Percentiles rank a stretch among this genome's conserved stretches.
Conservation (phyloP, 2,888 invertebrate species). For the Acrobasis suavella region DNA sequence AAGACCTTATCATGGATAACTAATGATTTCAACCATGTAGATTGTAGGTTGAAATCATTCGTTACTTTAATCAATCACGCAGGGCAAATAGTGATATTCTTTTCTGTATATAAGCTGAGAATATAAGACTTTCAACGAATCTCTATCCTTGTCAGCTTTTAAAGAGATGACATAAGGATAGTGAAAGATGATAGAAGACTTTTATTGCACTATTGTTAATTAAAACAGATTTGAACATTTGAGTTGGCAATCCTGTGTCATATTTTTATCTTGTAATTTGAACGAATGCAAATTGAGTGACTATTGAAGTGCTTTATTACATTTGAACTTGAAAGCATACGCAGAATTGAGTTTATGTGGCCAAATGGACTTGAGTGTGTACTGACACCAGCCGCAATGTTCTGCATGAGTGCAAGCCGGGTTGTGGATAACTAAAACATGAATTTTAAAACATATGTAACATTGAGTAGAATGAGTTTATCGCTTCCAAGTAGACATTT, state of each 20-base stretch:
- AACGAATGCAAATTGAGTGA: constrained; percentile 38
- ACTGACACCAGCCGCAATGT: constrained; percentile 55
- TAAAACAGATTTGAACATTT: background rate
- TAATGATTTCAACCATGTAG: too few species aligned
- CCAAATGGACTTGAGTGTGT: constrained; percentile 42
- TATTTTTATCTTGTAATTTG: constrained; percentile 23
- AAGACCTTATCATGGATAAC: too few species aligned
- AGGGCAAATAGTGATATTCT: too few species aligned
- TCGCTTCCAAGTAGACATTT: constrained; percentile 71
- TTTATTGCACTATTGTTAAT: background rate
- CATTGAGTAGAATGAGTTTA: constrained; percentile 52
- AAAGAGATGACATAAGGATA: too few species aligned
- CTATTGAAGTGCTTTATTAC: constrained; percentile 18
- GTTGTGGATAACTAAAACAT: constrained; percentile 10
- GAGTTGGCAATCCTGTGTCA: constrained; percentile 16
- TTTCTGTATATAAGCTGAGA: too few species aligned
- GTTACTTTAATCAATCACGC: too few species aligned
- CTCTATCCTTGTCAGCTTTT: too few species aligned
- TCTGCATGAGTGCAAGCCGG: constrained; percentile 49
- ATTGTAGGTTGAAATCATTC: too few species aligned
- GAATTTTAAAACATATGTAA: constrained; percentile 46
- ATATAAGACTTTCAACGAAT: too few species aligned
- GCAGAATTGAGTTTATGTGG: constrained; percentile 31
- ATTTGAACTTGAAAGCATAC: constrained; percentile 19
- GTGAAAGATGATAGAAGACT: too few species aligned